phyloP scores from a whole-genome alignment of 2,113 vertebrate genomes.

The Oryzias woworae region DNA sequence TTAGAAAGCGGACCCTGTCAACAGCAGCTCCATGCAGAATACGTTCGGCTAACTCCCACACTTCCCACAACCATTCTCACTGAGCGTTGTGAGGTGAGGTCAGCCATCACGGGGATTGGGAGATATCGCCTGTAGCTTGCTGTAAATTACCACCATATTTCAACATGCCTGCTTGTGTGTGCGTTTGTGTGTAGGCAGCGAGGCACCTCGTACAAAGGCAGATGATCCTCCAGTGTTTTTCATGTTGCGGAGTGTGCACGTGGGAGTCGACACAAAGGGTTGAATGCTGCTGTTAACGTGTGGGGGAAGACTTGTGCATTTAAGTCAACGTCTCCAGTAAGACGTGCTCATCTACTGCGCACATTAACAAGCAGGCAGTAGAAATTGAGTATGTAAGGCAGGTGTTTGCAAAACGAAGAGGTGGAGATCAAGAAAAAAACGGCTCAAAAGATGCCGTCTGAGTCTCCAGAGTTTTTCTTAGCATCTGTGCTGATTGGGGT shows the following conservation, averaged over 20 bases:
- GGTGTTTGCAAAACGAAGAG: not conserved
- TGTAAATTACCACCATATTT: constrained; percentile 52
- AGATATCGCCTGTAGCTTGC: constrained; percentile 18
- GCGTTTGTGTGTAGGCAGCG: constrained; percentile 12
- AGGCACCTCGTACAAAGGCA: constrained; percentile 24
- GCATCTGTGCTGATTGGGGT: constrained; percentile 55
- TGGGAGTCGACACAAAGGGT: constrained; percentile 42
- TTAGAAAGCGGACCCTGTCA: not conserved
- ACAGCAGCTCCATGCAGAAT: constrained; percentile 3
- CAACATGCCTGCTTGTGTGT: constrained; percentile 22
- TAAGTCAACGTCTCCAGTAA: constrained; percentile 15
- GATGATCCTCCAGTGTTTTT: constrained; percentile 34
- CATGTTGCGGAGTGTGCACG: constrained; percentile 23
- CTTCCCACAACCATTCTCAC: constrained; percentile 4
- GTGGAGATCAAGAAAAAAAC: not conserved
- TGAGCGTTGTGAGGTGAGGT: constrained; percentile 28
- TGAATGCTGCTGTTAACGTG: constrained; percentile 36
- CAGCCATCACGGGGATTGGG: constrained; percentile 6
- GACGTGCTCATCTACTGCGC: not conserved
- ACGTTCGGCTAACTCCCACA: not conserved
- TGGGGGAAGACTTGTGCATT: constrained; percentile 15
- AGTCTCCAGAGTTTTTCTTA: constrained; percentile 20
- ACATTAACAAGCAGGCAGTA: not conserved
- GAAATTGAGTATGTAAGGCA: not conserved
- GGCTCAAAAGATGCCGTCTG: not conserved